These are phyloP conservation scores for Archaeoteleia sp. DNA, from an alignment of 2,888 invertebrate species.

Conservation along the genomic window DNA sequence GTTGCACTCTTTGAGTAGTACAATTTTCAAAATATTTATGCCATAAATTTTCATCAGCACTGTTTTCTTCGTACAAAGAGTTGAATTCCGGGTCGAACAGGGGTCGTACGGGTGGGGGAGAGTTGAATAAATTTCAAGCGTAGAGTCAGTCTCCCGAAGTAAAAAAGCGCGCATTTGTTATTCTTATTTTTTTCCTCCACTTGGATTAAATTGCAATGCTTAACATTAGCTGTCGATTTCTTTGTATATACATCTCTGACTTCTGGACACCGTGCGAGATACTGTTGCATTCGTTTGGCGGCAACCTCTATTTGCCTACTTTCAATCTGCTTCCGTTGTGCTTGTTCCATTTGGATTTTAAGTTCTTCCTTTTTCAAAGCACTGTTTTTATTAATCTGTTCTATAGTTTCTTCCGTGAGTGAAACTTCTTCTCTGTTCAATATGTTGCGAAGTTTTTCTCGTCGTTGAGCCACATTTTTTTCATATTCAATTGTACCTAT, in stretches of 20 bases:
- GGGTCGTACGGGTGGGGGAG: no score
- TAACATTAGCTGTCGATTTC: slow-evolving; percentile 76
- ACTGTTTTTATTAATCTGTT: slow-evolving; percentile 76
- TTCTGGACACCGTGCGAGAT: slow-evolving; percentile 74
- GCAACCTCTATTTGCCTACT: slow-evolving; percentile 76
- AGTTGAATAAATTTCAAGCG: no score
- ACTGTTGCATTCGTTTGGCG: slow-evolving; percentile 74
- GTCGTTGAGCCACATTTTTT: slow-evolving; percentile 75
- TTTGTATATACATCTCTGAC: slow-evolving; percentile 75
- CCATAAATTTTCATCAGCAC: no score
- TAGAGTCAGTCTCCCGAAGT: no score
- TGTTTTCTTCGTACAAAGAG: no score
- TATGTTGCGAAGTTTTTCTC: slow-evolving; percentile 69
- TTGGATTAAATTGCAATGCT: slow-evolving; percentile 78
- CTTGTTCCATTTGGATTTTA: slow-evolving; percentile 74
- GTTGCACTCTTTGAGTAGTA: no score
- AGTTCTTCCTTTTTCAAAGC: slow-evolving; percentile 76
- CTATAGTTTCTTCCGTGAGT: slow-evolving; percentile 77
- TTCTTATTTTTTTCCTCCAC: slow-evolving; percentile 79
- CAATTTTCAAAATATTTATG: no score
- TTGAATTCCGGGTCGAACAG: no score
- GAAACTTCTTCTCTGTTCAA: slow-evolving; percentile 75
- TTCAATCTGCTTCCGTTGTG: slow-evolving; percentile 76
- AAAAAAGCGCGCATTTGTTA: no score
- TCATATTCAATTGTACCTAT: no score